Base-by-base conservation (phyloP, 2,113 vertebrate species). In the Embiotoca jacksoni region DNA sequence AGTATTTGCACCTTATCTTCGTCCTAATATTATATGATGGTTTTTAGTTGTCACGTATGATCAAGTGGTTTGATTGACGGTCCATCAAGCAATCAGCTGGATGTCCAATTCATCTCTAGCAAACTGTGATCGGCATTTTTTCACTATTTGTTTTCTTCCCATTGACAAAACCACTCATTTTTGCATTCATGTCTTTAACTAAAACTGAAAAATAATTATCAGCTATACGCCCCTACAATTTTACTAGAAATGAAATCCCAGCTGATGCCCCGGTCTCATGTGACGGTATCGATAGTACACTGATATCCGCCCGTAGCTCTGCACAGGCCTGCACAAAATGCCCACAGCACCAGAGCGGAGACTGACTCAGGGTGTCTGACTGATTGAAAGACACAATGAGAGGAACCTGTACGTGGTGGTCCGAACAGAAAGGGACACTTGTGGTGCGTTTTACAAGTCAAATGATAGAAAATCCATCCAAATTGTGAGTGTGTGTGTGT, bases 351-450 rank as follows among this genome's bases (percentile, higher is more conserved):
- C 78, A 70, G 53, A 61, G 52, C 16, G 32, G n/a, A 54, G 41
- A 70, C 79, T 76, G 80, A 81, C 65, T 85, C 80, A 80, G 60
- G 65, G 59, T 79, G 63, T 84, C 44, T 61, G 74, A 81, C 83
- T 72, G 83, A 82, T 84, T 69, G 77, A 66, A 50, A 46, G 58
- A 49, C 75, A 87, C 65, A 58, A 23, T 10, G 55, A 62, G 49
- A 35, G 54, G 55, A 85, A 68, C 80, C 84, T 80, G 78, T 39
- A 50, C n/a, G 74, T 74, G 69, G 67, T 70, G 83, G 67, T 80
- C 69, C 9, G 6, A 64, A 53, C 37, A 36, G 32, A 81, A 60
- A 72, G 30, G 67, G 39, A 76, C 62, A 74, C 60, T 73, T 65
- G 41, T 66, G 15, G 3, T 35, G 44, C n/a, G 3, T 82, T 86